phyloP scores from a whole-genome alignment of 2,797 vertebrate genomes.

The Urocyon cinereoargenteus region DNA sequence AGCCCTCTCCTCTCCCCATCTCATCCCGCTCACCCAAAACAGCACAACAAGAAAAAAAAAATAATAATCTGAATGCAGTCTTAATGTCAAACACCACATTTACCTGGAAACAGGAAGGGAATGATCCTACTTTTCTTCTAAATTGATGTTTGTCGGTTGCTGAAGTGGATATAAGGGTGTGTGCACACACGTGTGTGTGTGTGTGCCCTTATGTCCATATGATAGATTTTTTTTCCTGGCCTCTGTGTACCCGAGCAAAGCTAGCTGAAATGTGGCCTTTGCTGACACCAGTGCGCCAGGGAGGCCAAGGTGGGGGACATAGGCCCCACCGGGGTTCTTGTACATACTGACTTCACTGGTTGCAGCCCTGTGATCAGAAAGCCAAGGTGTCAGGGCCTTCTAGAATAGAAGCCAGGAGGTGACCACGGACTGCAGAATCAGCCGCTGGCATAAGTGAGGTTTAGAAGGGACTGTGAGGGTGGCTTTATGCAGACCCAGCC shows the following conservation, averaged over 20 bases:
- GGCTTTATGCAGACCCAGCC: accelerated
- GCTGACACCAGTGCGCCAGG: background rate
- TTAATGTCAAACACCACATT: background rate
- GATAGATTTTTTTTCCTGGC: background rate
- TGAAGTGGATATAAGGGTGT: background rate
- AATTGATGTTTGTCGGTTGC: background rate
- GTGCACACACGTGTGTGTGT: accelerated
- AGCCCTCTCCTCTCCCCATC: background rate
- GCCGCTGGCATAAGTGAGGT: accelerated
- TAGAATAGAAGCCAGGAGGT: background rate
- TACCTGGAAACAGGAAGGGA: background rate
- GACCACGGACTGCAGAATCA: background rate
- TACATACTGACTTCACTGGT: background rate
- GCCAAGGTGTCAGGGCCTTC: background rate
- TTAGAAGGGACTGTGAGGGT: accelerated
- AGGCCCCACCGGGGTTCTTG: background rate
- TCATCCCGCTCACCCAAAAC: background rate
- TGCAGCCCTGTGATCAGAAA: background rate
- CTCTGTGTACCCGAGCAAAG: background rate
- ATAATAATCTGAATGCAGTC: background rate
- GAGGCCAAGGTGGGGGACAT: background rate
- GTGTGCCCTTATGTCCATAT: background rate
- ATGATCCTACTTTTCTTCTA: background rate
- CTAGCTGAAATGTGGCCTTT: background rate
- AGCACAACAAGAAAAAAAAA: background rate